A percentile compares a stretch with the other conserved stretches of the same genome.
These are phyloP conservation scores for Eulimnadia texana DNA, from an alignment of 1,140 invertebrate species.

Conservation along the genomic window DNA sequence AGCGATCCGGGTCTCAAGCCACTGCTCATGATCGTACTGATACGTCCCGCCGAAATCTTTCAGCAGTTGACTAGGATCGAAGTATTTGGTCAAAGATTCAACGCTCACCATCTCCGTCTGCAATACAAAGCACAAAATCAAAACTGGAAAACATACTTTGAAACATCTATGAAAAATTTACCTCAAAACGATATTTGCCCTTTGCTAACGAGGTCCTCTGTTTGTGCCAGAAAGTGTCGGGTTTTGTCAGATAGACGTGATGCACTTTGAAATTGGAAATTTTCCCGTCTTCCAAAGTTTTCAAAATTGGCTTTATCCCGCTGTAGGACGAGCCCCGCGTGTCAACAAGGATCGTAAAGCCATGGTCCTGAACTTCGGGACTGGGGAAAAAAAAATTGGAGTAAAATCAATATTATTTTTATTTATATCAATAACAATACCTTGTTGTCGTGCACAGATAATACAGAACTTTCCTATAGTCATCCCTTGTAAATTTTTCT, in stretches of 20 bases:
- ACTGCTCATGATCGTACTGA: conserved; percentile 87
- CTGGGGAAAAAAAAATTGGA: conserved; percentile 40
- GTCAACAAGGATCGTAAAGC: conserved; percentile 89
- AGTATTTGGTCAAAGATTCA: conserved; percentile 78
- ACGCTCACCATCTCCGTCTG: conserved; percentile 91
- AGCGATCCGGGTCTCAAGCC: conserved; percentile 85
- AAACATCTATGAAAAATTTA: too few relatives aligned
- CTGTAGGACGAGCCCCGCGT: conserved; percentile 88
- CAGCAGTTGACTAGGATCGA: conserved; percentile 82
- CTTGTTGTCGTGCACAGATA: conserved; percentile 4
- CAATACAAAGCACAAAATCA: too few relatives aligned
- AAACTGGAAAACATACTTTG: too few relatives aligned
- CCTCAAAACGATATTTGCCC: conserved; percentile 98
- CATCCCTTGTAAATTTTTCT: conserved; percentile 5
- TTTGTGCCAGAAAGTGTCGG: conserved; percentile 99
- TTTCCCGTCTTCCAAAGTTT: conserved; percentile 73
- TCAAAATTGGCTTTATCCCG: conserved; percentile 89
- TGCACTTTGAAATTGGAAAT: conserved; percentile 31
- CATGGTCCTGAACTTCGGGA: conserved; percentile 71
- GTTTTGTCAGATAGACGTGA: conserved; percentile 89
- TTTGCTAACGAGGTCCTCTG: conserved; percentile 89
- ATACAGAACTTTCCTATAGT: conserved; percentile 4
- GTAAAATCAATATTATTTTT: background rate
- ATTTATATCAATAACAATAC: background rate
- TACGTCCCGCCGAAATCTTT: conserved; percentile 84